Evolutionary conservation across 2,888 invertebrate genomes (phyloP).

Genomic region (Drosophila vallismaia): DNA sequence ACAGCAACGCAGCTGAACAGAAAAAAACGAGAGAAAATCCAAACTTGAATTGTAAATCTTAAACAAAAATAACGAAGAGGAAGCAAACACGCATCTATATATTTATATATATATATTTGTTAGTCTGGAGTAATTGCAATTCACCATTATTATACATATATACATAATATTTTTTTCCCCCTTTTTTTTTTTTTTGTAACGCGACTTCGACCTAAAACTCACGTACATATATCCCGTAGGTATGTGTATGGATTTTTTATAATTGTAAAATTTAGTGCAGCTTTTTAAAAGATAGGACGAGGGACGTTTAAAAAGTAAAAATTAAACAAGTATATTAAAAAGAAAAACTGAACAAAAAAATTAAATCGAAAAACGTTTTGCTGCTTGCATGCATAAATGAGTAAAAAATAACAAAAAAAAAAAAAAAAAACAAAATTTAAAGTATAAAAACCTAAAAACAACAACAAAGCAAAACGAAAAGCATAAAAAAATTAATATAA

Average conservation of each 20-base stretch:
- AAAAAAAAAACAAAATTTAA: conserved; percentile 11
- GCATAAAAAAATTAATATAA: conserved; percentile 43
- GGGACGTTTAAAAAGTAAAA: conserved; percentile 38
- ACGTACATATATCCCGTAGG: conserved; percentile 30
- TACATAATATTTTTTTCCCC: conserved; percentile 29
- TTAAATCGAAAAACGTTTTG: conserved; percentile 34
- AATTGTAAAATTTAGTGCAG: conserved; percentile 71
- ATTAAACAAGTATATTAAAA: conserved; percentile 24
- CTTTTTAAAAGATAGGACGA: conserved; percentile 58
- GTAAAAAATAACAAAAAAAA: conserved; percentile 9
- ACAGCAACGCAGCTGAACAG: neutral
- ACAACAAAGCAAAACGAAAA: conserved; percentile 25
- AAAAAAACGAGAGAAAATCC: conserved; percentile 4
- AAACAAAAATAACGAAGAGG: neutral
- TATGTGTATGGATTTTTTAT: conserved; percentile 61
- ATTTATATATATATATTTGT: conserved; percentile 43
- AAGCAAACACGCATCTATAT: conserved; percentile 24
- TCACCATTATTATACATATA: conserved; percentile 35
- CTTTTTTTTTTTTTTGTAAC: conserved; percentile 53
- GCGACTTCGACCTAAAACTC: conserved; percentile 25
- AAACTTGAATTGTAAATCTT: conserved; percentile 33
- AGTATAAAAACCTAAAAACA: conserved; percentile 7
- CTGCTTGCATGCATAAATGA: conserved; percentile 65
- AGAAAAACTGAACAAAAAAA: conserved; percentile 35
- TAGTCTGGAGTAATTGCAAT: conserved; percentile 52